phyloP scores from a whole-genome alignment of 92 coral and sea anemone genomes.

The Phenganax stokvisi region DNA sequence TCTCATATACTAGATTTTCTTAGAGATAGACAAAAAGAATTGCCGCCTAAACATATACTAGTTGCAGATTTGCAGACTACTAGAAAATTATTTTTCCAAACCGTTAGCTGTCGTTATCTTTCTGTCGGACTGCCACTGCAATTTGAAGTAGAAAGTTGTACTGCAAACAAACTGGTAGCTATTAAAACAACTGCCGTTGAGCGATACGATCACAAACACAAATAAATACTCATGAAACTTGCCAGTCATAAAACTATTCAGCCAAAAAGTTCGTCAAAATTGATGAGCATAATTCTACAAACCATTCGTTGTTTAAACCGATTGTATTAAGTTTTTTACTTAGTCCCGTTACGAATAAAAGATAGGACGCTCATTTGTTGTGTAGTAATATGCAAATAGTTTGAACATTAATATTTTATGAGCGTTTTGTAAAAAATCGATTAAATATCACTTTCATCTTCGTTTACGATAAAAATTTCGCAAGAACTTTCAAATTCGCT shows the following conservation, averaged over 20 bases:
- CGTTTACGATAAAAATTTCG: not conserved
- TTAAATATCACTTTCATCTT: not conserved
- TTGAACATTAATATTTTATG: slow-evolving; percentile 2
- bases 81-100: not conserved
- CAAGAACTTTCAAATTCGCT: too few relatives aligned
- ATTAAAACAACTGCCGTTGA: slow-evolving; percentile 2
- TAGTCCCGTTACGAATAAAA: not conserved
- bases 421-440: not conserved
- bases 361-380: slow-evolving; percentile 16
- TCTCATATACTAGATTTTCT: too few relatives aligned
- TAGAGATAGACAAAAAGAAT: too few relatives aligned
- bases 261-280: too few relatives aligned
- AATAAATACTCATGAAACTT: not conserved
- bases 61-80: not conserved
- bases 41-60: not conserved
- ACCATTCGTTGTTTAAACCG: too few relatives aligned
- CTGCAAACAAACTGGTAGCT: not conserved
- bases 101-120: not conserved
- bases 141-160: not conserved
- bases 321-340: not conserved
- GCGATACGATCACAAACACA: not conserved
- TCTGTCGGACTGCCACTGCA: not conserved
- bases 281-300: too few relatives aligned
- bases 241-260: not conserved
- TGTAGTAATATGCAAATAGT: not conserved